phyloP scores from a whole-genome alignment of 2,797 vertebrate species.

The Nannoperca australis region DNA sequence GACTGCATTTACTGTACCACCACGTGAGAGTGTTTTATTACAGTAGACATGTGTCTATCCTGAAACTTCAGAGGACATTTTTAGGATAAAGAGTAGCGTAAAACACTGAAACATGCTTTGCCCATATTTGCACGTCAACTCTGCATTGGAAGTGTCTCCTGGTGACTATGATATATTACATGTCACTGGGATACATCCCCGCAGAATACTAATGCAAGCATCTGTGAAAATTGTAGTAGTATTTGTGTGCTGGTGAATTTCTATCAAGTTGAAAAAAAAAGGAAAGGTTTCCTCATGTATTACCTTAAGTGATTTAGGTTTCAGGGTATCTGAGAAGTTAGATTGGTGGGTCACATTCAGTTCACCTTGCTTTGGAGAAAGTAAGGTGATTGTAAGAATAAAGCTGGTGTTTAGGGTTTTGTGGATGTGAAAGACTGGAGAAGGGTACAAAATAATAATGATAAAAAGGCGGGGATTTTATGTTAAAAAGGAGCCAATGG shows the following conservation, averaged over 20 bases:
- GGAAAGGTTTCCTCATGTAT: conserved; percentile 47
- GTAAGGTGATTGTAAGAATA: conserved; percentile 46
- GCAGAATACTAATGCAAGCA: conserved; percentile 84
- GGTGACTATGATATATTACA: conserved; percentile 86
- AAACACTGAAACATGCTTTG: conserved; percentile 78
- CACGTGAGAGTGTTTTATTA: conserved; percentile 44
- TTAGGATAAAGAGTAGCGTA: conserved; percentile 72
- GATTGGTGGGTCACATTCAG: conserved; percentile 56
- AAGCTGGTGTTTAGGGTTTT: conserved; percentile 51
- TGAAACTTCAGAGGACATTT: conserved; percentile 78
- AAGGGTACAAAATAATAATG: conserved; percentile 57
- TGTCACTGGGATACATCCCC: conserved; percentile 79
- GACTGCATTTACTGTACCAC: conserved; percentile 47
- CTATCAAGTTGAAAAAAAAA: conserved; percentile 55
- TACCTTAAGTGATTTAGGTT: conserved; percentile 56
- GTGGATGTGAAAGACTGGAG: conserved; percentile 39
- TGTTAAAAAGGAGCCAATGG: conserved; percentile 54
- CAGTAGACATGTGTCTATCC: conserved; percentile 30
- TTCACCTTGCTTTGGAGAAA: conserved; percentile 55
- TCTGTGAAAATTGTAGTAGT: conserved; percentile 71
- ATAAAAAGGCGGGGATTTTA: conserved; percentile 53
- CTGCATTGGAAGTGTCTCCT: conserved; percentile 79
- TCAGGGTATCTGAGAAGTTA: conserved; percentile 48
- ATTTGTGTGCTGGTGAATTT: conserved; percentile 68
- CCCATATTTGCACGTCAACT: conserved; percentile 78